Percentiles rank a stretch among this genome's conserved stretches.
Conservation (phyloP, 2,113 vertebrate species). For the Clupea harengus region DNA sequence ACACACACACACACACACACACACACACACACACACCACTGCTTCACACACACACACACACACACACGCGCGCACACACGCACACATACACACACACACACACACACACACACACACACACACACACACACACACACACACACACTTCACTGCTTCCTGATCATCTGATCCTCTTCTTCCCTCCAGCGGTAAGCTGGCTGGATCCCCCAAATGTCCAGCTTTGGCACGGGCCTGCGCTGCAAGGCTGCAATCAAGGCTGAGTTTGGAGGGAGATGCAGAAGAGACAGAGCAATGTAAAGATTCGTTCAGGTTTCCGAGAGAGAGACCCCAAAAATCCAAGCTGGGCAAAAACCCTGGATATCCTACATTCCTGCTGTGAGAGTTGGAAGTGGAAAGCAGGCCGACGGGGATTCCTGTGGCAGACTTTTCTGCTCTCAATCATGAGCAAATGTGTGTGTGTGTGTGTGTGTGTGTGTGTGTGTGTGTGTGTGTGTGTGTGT, state of each 20-base stretch:
- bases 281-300: not conserved
- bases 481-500: not conserved
- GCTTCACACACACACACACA: no score
- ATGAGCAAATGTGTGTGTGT: not conserved
- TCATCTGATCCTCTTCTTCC: not conserved
- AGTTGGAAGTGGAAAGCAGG: not conserved
- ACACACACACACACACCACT: no score
- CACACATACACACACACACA: no score
- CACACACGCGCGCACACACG: no score
- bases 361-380: not conserved
- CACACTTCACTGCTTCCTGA: not conserved
- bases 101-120: no score
- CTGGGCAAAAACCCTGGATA: not conserved
- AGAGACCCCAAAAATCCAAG: not conserved
- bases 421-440: constrained; percentile 11
- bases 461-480: not conserved
- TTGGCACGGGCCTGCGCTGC: not conserved
- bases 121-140: no score
- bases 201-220: not conserved
- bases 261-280: not conserved
- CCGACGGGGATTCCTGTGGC: constrained; percentile 8
- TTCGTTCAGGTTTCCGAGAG: not conserved
- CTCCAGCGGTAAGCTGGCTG: no score
- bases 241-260: not conserved
- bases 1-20: no score